These are phyloP conservation scores for Lepidurus apus DNA, from an alignment of 1,140 invertebrate genomes.

Conservation along the genomic window DNA sequence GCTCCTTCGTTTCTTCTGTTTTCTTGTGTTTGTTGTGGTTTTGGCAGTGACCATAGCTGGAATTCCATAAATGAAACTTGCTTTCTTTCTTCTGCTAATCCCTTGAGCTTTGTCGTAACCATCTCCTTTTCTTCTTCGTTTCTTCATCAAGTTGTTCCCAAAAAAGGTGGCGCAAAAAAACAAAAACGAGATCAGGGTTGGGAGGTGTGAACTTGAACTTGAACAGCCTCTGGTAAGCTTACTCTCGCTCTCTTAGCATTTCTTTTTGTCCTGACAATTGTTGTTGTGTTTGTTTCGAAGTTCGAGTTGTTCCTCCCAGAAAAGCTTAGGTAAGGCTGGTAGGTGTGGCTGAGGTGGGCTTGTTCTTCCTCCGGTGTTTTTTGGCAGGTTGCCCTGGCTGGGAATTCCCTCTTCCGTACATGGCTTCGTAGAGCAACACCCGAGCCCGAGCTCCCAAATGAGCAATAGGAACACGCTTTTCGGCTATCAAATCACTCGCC, in stretches of 20 bases:
- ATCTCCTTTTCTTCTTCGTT: neutral
- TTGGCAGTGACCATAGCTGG: neutral
- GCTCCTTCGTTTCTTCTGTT: neutral
- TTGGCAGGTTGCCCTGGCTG: constrained; percentile 10
- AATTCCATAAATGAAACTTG: neutral
- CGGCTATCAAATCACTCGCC: constrained; percentile 49
- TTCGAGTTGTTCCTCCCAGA: neutral
- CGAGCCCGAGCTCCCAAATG: neutral
- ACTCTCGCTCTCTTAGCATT: neutral
- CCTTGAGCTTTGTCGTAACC: neutral
- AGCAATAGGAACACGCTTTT: constrained; percentile 12
- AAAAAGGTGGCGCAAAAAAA: neutral
- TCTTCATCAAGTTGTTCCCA: neutral
- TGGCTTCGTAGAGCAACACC: neutral
- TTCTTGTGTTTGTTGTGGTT: neutral
- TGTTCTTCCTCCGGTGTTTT: neutral
- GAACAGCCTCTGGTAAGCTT: constrained; percentile 1
- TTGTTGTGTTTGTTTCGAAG: neutral
- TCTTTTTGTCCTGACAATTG: neutral
- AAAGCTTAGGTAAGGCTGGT: neutral
- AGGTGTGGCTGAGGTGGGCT: neutral
- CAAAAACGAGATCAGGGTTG: constrained; percentile 8
- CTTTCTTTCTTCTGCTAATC: neutral
- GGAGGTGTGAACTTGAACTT: constrained; percentile 10
- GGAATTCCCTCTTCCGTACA: neutral